Conservation (phyloP, 2,113 vertebrate species). For the Gorsachius goisagi region DNA sequence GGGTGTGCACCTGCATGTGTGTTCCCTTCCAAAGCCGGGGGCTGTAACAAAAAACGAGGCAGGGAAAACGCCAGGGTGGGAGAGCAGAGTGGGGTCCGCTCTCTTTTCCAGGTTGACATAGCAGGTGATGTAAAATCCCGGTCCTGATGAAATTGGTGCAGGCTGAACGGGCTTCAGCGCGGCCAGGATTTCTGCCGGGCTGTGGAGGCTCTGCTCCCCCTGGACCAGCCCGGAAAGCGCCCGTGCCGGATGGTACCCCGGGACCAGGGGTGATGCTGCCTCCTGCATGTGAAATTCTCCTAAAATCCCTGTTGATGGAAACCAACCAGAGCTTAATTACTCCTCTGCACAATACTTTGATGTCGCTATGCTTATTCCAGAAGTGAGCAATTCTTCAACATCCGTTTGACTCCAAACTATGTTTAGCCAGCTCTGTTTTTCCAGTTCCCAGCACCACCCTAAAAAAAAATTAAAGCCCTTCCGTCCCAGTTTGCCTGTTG, state of each 20-base stretch:
- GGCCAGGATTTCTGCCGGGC: background rate
- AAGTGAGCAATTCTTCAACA: background rate
- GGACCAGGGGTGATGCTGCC: background rate
- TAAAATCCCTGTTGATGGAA: background rate
- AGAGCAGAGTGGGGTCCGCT: background rate
- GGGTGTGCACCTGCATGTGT: background rate
- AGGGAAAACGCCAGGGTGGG: background rate
- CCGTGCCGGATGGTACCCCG: accelerated
- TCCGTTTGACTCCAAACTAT: background rate
- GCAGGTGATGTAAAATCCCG: background rate
- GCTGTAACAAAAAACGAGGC: background rate
- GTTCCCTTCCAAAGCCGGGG: background rate
- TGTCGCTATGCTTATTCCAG: background rate
- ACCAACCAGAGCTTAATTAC: background rate
- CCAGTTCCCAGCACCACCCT: background rate
- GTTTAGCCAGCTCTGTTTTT: background rate
- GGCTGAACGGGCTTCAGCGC: background rate
- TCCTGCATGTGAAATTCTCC: background rate
- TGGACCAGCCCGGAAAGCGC: background rate
- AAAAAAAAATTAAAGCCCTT: background rate
- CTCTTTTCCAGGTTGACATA: accelerated
- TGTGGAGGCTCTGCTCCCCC: background rate
- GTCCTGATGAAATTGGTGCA: background rate
- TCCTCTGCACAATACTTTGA: background rate
- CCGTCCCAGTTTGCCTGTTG: accelerated